Base-by-base conservation (phyloP, 1,140 invertebrate species). In the Zaprionus tsacasi region DNA sequence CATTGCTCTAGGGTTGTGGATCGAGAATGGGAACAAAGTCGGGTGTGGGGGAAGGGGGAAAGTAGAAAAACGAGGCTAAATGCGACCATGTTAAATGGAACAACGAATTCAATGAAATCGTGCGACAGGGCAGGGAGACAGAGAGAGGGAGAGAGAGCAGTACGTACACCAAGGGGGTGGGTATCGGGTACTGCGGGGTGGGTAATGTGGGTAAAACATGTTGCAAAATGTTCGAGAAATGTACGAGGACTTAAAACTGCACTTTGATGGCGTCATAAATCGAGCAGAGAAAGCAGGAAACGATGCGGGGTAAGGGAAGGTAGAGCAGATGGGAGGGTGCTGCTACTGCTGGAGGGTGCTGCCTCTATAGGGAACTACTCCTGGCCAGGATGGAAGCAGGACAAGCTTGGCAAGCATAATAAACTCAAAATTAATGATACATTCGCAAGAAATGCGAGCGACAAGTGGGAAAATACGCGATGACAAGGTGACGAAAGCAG, bases 261-360 rank as follows among this genome's bases (percentile, higher is more conserved):
- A 88, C 58, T 76, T 72, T 79, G 83, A 82, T 82, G 80, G 79
- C 70, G 66, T 79, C 82, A 86, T 88, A 86, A 86, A 86, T 88
- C 69, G 70, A 72, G 70, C 54, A 61, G 54, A 48, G 6, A 58
- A 70, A 75, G n/a, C n/a, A 58, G 67, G 15, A 43, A 43, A 70
- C 67, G 67, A 36, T 35, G 15, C 69, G 59, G 25, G 54, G 56
- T 27, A 17, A 61, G 21, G 25, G 38, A 66, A 5, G 40, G 40
- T 15, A 45, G 15, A 25, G 50, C 33, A 63, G 21, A 38, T 56
- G 43, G 21, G 52, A 67, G 55, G 55, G 27, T 6, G 30, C 77
- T 54, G 70, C 25, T 25, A 21, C 40, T 6, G 56, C 40, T 6
- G 56, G 52, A 67, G 55, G 55, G 27, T 6, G 36, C 77, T 54